Conservation (phyloP, 2,113 vertebrate genomes). For the Menidia beryllina region DNA sequence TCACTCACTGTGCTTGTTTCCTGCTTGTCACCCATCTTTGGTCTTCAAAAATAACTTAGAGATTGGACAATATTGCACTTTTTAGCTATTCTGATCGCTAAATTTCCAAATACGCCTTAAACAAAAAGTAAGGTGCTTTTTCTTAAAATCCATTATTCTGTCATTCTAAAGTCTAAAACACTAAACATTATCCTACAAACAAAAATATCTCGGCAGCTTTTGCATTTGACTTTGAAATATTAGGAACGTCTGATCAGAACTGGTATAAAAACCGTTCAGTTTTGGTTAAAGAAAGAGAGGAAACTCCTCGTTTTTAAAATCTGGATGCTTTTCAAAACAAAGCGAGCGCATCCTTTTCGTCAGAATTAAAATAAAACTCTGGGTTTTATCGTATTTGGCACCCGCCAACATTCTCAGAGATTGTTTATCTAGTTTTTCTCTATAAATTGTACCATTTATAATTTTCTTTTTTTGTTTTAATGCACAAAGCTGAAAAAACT, state of each 20-base stretch:
- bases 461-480: no score
- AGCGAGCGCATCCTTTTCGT: background rate
- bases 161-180: constrained; percentile 17
- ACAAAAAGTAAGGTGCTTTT: constrained; percentile 37
- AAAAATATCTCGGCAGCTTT: constrained; percentile 4
- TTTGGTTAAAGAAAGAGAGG: background rate
- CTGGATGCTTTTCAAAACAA: background rate
- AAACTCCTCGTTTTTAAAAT: background rate
- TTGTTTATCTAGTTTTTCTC: no score
- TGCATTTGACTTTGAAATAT: background rate
- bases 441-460: background rate
- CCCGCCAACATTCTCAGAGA: background rate
- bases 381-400: background rate
- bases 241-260: background rate
- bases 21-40: constrained; percentile 20
- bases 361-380: background rate
- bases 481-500: no score
- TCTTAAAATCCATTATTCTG: constrained; percentile 2
- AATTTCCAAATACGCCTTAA: background rate
- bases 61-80: constrained; percentile 12
- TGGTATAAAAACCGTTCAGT: background rate
- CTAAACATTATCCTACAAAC: background rate
- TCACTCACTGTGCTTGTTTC: background rate
- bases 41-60: constrained; percentile 9
- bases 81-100: background rate